Evolutionary conservation across 2,888 invertebrate species (phyloP), one percentile per base, ranked within the genome.

Genomic region (Nesidiocoris tenuis): DNA sequence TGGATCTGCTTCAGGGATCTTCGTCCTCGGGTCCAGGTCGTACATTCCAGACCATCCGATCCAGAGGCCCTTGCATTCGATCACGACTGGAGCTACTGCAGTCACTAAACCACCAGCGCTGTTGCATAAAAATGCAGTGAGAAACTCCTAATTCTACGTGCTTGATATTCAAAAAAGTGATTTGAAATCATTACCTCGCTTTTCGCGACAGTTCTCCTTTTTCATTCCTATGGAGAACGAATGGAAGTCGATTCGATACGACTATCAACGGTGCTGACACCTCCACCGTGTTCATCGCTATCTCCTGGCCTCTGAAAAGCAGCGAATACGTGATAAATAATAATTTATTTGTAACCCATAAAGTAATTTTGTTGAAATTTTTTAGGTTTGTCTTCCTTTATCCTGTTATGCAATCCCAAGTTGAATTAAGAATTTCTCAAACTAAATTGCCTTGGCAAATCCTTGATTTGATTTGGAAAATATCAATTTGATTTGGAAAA

Each of bases 81-180:
- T 82, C 16, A 84, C 84, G 7, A 84, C 83, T 0, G 85, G 84
- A n/a, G 83, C 84, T 17, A 85, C 83, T 0, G 84, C 85, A 16
- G 84, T 85, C 17, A 84, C 85, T 68, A 85, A 80, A 5, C 85
- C 85, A 9, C 85, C 85, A 63, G 84, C 84, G 76, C 84, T 84
- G 79, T 12, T n/a, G n/a, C n/a, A n/a, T 57, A 67, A 74, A 64
- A 17, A 16, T 24, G 18, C 55, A 59, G 61, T 2, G 2, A 71
- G 12, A 17, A 18, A 17, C 7, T 17, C 2, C 16, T 67, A 55
- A 7, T 59, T 7, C 9, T 59, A 16, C 9, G 61, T 16, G 17
- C 7, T 59, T 59, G n/a, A n/a, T n/a, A n/a, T n/a, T n/a, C n/a
- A n/a, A n/a, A n/a, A n/a, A n/a, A n/a, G n/a, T n/a, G n/a, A 54